phyloP scores from a whole-genome alignment of 2,113 vertebrate species.

The Rousettus leschenaultii region DNA sequence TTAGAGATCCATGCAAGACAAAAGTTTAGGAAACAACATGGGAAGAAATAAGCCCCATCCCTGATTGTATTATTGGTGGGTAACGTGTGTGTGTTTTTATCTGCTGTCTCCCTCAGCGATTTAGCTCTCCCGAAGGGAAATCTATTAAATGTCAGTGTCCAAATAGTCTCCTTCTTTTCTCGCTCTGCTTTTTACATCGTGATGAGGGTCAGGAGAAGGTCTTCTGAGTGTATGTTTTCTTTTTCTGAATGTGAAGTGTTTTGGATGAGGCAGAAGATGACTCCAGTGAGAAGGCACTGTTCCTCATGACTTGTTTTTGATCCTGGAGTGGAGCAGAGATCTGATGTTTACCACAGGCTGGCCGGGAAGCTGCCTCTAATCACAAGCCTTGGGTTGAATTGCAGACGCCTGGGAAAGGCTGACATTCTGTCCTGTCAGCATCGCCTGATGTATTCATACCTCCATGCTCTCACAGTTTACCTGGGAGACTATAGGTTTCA shows the following conservation, averaged over 20 bases:
- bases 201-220: not conserved
- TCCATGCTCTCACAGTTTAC: constrained; percentile 35
- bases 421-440: constrained; percentile 41
- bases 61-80: not conserved
- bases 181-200: not conserved
- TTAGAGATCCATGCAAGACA: not conserved
- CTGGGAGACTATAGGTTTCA: constrained; percentile 48
- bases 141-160: not conserved
- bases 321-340: constrained; percentile 57
- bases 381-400: constrained; percentile 56
- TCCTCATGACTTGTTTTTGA: constrained; percentile 53
- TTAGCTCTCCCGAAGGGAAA: not conserved
- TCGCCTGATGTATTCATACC: not conserved
- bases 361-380: constrained; percentile 32
- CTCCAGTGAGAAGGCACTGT: constrained; percentile 62
- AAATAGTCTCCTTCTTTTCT: not conserved
- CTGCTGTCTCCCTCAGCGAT: not conserved
- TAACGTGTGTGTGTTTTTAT: rapidly evolving
- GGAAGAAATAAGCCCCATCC: not conserved
- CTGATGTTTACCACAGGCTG: constrained; percentile 62
- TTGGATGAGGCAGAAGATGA: constrained; percentile 62
- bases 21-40: not conserved
- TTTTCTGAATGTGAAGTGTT: constrained; percentile 71
- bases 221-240: constrained; percentile 35
- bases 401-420: not conserved